Evolutionary conservation across 2,113 vertebrate species (phyloP).

Genomic region (Microtus pennsylvanicus): DNA sequence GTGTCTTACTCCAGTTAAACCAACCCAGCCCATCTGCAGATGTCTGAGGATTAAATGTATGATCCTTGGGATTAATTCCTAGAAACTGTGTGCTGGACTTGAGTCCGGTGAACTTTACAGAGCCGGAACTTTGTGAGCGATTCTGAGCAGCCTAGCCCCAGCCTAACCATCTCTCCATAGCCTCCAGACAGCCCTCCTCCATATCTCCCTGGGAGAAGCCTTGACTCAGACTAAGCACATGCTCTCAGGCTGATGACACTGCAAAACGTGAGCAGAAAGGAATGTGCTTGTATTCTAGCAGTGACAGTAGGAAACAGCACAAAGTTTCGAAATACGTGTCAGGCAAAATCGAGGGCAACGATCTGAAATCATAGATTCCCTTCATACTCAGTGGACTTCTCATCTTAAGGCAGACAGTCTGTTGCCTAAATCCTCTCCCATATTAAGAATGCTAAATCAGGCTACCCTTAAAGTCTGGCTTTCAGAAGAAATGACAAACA

Average conservation of each 20-base stretch:
- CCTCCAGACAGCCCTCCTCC: background rate
- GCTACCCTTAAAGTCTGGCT: background rate
- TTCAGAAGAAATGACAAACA: background rate
- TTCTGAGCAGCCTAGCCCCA: background rate
- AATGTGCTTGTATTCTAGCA: constrained; percentile 41
- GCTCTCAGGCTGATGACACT: constrained; percentile 27
- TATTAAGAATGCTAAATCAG: background rate
- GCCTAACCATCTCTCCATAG: background rate
- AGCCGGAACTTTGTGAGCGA: background rate
- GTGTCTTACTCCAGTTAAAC: background rate
- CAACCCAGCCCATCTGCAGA: constrained; percentile 19
- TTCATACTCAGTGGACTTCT: constrained; percentile 47
- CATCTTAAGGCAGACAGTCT: constrained; percentile 14
- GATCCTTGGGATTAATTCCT: background rate
- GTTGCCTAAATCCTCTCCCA: background rate
- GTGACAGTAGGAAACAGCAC: constrained; percentile 37
- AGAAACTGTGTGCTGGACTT: background rate
- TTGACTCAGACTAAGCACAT: constrained; percentile 3
- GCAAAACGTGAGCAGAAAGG: constrained; percentile 31
- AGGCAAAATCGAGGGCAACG: constrained; percentile 45
- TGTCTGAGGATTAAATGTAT: background rate
- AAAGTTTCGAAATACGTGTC: constrained; percentile 36
- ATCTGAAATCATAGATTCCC: constrained; percentile 64
- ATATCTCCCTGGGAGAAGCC: background rate
- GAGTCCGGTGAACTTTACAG: background rate